Conservation (phyloP, 2,888 invertebrate species). For the Drosophila cracens region DNA sequence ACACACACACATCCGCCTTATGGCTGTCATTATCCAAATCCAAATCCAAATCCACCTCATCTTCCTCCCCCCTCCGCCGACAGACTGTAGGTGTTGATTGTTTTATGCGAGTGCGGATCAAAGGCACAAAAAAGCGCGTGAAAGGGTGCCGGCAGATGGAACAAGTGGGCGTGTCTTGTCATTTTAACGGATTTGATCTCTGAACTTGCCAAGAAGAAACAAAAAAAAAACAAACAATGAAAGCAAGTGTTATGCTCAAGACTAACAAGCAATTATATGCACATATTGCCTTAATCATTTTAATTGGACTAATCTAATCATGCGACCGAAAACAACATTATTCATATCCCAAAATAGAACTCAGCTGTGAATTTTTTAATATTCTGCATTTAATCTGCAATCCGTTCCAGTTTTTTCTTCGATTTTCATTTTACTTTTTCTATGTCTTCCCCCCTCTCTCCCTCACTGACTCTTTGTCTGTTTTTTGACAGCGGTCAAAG, state of each 20-base stretch:
- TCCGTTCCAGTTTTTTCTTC: constrained; percentile 27
- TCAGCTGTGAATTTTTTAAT: constrained; percentile 12
- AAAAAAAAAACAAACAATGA: not conserved
- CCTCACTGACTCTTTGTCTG: not conserved
- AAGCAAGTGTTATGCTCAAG: constrained; percentile 15
- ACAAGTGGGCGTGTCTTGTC: constrained; percentile 45
- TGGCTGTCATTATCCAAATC: constrained; percentile 46
- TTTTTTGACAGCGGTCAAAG: constrained; percentile 67
- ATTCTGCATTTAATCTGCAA: constrained; percentile 38
- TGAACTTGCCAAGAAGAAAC: constrained; percentile 49
- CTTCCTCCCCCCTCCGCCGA: constrained; percentile 8
- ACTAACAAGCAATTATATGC: constrained; percentile 14
- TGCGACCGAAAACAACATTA: constrained; percentile 11
- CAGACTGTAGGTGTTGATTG: constrained; percentile 51
- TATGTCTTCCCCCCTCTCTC: not conserved
- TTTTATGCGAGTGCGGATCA: constrained; percentile 63
- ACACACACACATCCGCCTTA: constrained; percentile 10
- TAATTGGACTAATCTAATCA: constrained; percentile 72
- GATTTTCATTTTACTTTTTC: constrained; percentile 19
- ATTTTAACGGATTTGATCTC: constrained; percentile 68
- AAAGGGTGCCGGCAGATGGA: constrained; percentile 7
- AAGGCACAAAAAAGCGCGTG: constrained; percentile 38
- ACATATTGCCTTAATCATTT: constrained; percentile 45
- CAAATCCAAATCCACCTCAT: constrained; percentile 42
- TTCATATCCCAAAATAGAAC: constrained; percentile 28